Percentiles rank a stretch among this genome's conserved stretches.
Conservation (phyloP, 2,113 vertebrate species). For the Arothron firmamentum region DNA sequence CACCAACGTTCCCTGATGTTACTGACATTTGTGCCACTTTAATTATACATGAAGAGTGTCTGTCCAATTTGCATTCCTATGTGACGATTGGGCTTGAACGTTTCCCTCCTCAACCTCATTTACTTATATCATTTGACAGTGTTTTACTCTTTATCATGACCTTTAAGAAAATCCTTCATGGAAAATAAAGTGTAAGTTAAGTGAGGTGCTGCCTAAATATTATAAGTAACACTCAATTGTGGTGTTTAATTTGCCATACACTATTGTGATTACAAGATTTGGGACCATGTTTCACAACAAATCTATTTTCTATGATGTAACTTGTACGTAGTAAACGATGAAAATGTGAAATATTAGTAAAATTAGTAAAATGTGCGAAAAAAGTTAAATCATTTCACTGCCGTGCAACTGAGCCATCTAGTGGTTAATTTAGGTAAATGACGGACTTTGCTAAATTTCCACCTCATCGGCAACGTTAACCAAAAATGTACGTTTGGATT, state of each 20-base stretch:
- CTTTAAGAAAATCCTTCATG: neutral
- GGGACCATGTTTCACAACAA: neutral
- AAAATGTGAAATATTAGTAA: neutral
- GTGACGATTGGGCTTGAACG: conserved; percentile 59
- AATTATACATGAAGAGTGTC: conserved; percentile 70
- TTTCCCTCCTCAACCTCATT: conserved; percentile 31
- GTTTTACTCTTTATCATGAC: conserved; percentile 16
- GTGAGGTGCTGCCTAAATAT: neutral
- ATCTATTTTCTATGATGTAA: neutral
- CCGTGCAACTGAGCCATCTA: too few relatives aligned
- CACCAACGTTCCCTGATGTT: conserved; percentile 58
- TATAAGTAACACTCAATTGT: neutral
- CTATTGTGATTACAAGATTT: neutral
- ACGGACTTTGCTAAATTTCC: too few relatives aligned
- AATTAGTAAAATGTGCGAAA: too few relatives aligned
- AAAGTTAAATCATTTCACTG: too few relatives aligned
- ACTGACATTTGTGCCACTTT: conserved; percentile 63
- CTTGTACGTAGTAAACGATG: neutral
- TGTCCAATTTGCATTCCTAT: conserved; percentile 55
- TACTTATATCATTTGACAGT: conserved; percentile 16
- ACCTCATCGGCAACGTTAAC: too few relatives aligned
- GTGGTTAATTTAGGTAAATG: too few relatives aligned
- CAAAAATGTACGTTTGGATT: too few relatives aligned
- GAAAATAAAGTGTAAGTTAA: neutral
- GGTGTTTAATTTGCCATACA: neutral